Percentiles rank a stretch among this genome's conserved stretches.
These are phyloP conservation scores for Drosophila anomelani DNA, from an alignment of 2,888 invertebrate genomes.

Conservation along the genomic window DNA sequence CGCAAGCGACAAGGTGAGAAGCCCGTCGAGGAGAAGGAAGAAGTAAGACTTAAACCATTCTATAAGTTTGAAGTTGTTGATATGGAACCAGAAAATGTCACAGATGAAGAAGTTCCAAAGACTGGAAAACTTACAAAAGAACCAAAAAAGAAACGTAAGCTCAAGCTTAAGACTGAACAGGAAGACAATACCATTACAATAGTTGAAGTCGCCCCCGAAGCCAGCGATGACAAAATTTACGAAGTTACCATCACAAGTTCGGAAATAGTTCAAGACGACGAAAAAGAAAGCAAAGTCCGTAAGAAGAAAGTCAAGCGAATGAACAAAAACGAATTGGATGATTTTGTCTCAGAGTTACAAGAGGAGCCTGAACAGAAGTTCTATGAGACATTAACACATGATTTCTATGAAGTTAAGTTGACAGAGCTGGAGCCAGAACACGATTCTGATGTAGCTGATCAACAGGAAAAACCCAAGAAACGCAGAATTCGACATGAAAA, in stretches of 20 bases:
- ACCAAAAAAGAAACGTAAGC: constrained; percentile 79
- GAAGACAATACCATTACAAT: constrained; percentile 84
- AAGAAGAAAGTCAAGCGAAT: constrained; percentile 80
- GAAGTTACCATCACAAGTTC: constrained; percentile 71
- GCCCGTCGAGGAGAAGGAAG: constrained; percentile 55
- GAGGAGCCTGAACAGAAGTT: constrained; percentile 67
- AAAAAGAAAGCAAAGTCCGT: constrained; percentile 47
- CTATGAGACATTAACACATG: constrained; percentile 52
- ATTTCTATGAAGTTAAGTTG: constrained; percentile 77
- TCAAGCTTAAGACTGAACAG: constrained; percentile 82
- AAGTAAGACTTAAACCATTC: constrained; percentile 64
- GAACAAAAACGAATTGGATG: constrained; percentile 76
- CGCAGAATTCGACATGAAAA: constrained; percentile 82
- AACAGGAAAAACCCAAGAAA: constrained; percentile 76
- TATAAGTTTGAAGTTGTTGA: constrained; percentile 75
- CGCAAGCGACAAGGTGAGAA: constrained; percentile 65
- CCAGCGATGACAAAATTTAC: constrained; percentile 55
- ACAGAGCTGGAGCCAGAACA: constrained; percentile 81
- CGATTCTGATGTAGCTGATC: constrained; percentile 65
- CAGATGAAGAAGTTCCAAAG: constrained; percentile 66
- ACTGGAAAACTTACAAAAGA: constrained; percentile 59
- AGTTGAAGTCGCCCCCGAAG: constrained; percentile 77
- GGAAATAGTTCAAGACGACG: constrained; percentile 48
- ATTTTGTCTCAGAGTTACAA: constrained; percentile 75
- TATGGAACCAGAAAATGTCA: constrained; percentile 61